phyloP scores from a whole-genome alignment of 2,888 invertebrate genomes.

The Incurvaria masculella region DNA sequence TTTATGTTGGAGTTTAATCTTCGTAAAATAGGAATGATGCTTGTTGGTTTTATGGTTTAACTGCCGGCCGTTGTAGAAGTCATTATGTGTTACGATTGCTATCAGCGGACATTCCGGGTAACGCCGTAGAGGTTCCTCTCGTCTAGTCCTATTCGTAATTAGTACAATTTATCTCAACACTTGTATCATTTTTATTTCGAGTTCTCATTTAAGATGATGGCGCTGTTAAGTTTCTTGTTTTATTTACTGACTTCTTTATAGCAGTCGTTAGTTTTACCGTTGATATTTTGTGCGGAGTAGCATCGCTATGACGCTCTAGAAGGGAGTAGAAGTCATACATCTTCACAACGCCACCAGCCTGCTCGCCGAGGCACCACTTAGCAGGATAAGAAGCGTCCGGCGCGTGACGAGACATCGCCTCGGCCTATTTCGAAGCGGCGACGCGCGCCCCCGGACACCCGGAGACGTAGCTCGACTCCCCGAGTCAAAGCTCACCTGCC shows the following conservation, averaged over 20 bases:
- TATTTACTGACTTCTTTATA: too few species aligned
- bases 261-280: too few species aligned
- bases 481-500: background rate
- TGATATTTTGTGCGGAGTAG: too few species aligned
- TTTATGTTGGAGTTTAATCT: background rate
- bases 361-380: background rate
- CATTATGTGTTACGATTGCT: background rate
- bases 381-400: background rate
- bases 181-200: too few species aligned
- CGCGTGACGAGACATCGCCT: background rate
- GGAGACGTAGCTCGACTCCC: background rate
- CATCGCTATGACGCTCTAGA: too few species aligned
- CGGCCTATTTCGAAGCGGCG: background rate
- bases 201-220: too few species aligned
- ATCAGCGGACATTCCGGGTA: background rate
- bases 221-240: too few species aligned
- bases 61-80: background rate
- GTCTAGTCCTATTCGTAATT: too few species aligned
- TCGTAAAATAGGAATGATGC: background rate
- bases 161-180: background rate
- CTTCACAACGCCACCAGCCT: too few species aligned
- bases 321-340: too few species aligned
- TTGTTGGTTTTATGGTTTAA: background rate
- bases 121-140: too few species aligned
- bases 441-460: background rate